phyloP scores from a whole-genome alignment of 2,888 invertebrate species.

The Polymixis flavicincta region DNA sequence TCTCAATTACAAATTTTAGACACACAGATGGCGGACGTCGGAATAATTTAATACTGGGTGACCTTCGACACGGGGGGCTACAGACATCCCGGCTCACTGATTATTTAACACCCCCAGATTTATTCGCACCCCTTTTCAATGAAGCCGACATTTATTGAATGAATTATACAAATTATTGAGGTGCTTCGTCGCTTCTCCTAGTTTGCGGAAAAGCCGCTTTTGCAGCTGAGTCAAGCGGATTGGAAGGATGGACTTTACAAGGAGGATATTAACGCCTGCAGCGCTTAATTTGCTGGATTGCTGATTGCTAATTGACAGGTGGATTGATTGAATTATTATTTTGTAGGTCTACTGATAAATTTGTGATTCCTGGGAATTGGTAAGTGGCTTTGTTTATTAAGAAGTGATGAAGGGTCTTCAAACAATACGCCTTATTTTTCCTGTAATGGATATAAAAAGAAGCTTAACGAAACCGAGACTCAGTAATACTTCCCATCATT shows the following conservation, averaged over 20 bases:
- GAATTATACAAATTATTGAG: constrained; percentile 60
- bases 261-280: neutral
- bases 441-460: too few species aligned
- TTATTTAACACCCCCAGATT: constrained; percentile 63
- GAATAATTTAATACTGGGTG: constrained; percentile 64
- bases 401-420: neutral
- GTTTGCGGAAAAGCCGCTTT: constrained; percentile 14
- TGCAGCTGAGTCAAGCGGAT: neutral
- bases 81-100: constrained; percentile 54
- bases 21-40: constrained; percentile 60
- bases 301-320: constrained; percentile 15
- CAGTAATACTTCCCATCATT: too few species aligned
- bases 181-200: constrained; percentile 25
- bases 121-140: constrained; percentile 65
- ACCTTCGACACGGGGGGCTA: constrained; percentile 50
- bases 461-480: too few species aligned
- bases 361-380: neutral
- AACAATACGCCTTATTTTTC: neutral
- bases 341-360: neutral
- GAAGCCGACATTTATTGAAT: constrained; percentile 61
- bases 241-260: neutral
- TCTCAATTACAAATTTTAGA: constrained; percentile 63
- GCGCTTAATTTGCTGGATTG: constrained; percentile 21
- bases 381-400: neutral
- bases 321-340: constrained; percentile 7